Conservation (phyloP, 92 coral and sea anemone species). For the Nematostella vectensis region DNA sequence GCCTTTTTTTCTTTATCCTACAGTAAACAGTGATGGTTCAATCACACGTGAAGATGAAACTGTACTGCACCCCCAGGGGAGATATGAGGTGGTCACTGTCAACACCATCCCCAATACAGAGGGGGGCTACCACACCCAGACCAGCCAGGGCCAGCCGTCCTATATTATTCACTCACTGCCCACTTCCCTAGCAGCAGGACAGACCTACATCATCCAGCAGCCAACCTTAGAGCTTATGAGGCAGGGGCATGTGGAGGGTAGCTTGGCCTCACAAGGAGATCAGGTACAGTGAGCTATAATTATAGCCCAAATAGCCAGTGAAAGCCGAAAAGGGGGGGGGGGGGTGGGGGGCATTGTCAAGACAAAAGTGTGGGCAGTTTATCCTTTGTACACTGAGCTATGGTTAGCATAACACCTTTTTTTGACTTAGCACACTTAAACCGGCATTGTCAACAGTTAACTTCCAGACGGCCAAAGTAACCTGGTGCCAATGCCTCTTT, state of each 20-base stretch:
- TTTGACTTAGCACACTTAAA: no score
- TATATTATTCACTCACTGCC: slow-evolving; percentile 68
- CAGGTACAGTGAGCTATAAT: no score
- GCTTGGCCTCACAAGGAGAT: no score
- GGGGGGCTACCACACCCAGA: slow-evolving; percentile 15
- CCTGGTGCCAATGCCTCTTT: no score
- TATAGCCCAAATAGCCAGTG: no score
- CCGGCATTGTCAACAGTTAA: no score
- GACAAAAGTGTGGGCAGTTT: no score
- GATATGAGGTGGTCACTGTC: slow-evolving; percentile 67
- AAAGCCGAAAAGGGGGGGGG: no score
- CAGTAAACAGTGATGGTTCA: slow-evolving; percentile 78
- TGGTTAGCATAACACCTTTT: no score
- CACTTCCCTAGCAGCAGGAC: slow-evolving; percentile 58
- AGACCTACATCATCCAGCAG: slow-evolving; percentile 81
- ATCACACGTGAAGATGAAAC: slow-evolving; percentile 47
- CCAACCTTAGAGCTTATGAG: slow-evolving; percentile 56
- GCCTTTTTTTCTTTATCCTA: neutral
- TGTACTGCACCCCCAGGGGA: slow-evolving; percentile 28
- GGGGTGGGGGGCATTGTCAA: no score
- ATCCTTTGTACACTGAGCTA: no score
- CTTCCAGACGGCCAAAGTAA: no score
- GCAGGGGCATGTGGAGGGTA: slow-evolving; percentile 35
- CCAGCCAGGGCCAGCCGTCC: slow-evolving; percentile 58
- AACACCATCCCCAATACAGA: slow-evolving; percentile 57